phyloP scores from a whole-genome alignment of 2,888 invertebrate genomes.

The Drosophila stalkeri region DNA sequence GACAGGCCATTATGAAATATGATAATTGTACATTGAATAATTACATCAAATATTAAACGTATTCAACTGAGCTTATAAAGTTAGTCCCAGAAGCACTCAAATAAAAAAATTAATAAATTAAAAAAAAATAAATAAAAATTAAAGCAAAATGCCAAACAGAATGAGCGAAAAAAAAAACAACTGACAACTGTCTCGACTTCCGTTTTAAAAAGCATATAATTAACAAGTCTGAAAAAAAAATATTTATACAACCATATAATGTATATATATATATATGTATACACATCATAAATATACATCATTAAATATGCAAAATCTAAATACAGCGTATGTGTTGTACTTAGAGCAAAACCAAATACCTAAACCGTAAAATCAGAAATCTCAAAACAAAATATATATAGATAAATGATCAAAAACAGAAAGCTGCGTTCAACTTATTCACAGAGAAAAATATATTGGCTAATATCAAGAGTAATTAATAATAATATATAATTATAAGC shows the following conservation, averaged over 20 bases:
- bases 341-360: constrained; percentile 16
- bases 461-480: constrained; percentile 8
- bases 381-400: background rate
- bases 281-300: constrained; percentile 29
- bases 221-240: constrained; percentile 73
- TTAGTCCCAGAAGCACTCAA: constrained; percentile 38
- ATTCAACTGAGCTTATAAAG: constrained; percentile 79
- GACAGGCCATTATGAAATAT: constrained; percentile 48
- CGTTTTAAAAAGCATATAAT: constrained; percentile 71
- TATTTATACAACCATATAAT: constrained; percentile 47
- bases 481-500: background rate
- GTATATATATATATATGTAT: constrained; percentile 26
- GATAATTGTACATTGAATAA: constrained; percentile 61
- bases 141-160: constrained; percentile 51
- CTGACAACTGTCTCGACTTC: constrained; percentile 75
- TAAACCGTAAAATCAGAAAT: constrained; percentile 27
- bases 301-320: constrained; percentile 21
- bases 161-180: constrained; percentile 36
- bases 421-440: constrained; percentile 17
- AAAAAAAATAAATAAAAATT: constrained; percentile 19
- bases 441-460: constrained; percentile 20
- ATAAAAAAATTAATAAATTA: constrained; percentile 2
- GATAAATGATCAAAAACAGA: constrained; percentile 3
- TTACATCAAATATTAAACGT: constrained; percentile 65
- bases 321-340: constrained; percentile 26